Conservation (phyloP, 1,140 invertebrate species). For the Philopotamus ludificatus region DNA sequence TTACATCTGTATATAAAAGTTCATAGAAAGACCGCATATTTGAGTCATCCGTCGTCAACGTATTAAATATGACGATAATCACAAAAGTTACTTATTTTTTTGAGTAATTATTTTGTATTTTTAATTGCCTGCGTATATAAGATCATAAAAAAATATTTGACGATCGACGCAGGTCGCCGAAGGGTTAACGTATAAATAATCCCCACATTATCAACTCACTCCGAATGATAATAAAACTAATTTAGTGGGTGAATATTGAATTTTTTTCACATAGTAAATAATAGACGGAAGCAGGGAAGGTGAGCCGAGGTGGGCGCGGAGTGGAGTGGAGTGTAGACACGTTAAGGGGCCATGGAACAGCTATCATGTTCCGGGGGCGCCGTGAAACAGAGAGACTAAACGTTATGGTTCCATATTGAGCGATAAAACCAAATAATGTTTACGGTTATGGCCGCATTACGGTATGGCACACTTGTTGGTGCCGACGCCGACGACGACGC, state of each 20-base stretch:
- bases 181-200: too few species aligned
- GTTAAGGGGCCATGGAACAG: conserved; percentile 8
- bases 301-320: conserved; percentile 9
- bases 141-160: too few species aligned
- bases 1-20: too few species aligned
- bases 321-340: conserved; percentile 10
- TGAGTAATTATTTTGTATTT: too few species aligned
- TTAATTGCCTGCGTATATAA: too few species aligned
- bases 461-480: conserved; percentile 39
- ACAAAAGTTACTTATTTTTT: too few species aligned
- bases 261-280: not conserved
- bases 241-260: conserved; percentile 18
- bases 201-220: too few species aligned
- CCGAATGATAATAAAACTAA: not conserved
- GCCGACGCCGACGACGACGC: not conserved
- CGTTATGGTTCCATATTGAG: conserved; percentile 42
- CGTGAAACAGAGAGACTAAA: conserved; percentile 39
- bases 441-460: conserved; percentile 40
- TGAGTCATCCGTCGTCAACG: too few species aligned
- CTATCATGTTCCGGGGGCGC: conserved; percentile 25
- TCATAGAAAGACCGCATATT: not conserved
- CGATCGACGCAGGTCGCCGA: too few species aligned
- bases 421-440: conserved; percentile 43
- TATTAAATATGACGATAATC: too few species aligned
- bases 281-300: conserved; percentile 10